phyloP scores from a whole-genome alignment of 2,888 invertebrate genomes.

The Myathropa florea region DNA sequence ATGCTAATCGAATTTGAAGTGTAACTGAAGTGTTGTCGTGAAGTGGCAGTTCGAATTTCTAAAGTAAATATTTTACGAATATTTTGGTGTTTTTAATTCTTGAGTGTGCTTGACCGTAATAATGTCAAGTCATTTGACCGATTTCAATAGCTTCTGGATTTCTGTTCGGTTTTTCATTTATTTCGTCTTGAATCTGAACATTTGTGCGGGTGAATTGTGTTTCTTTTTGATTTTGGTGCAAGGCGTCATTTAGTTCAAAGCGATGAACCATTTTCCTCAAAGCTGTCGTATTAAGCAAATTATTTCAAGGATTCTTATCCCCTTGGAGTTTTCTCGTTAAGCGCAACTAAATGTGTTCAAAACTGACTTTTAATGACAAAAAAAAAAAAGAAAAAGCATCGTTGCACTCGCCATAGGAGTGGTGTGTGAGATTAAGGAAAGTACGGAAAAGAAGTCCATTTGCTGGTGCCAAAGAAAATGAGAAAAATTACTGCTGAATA shows the following conservation, averaged over 20 bases:
- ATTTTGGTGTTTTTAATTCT: background rate
- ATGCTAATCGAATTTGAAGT: conserved; percentile 5
- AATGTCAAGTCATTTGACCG: background rate
- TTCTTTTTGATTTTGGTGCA: too few relatives aligned
- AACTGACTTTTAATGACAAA: background rate
- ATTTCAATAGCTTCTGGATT: background rate
- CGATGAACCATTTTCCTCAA: background rate
- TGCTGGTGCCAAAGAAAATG: conserved; percentile 22
- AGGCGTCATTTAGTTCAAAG: too few relatives aligned
- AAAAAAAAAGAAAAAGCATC: background rate
- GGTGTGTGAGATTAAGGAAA: background rate
- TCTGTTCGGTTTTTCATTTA: too few relatives aligned
- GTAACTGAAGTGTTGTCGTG: conserved; percentile 16
- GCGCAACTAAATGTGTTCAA: background rate
- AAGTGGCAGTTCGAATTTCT: background rate
- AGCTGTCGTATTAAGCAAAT: background rate
- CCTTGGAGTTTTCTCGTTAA: background rate
- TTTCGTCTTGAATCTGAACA: too few relatives aligned
- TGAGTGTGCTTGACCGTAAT: background rate
- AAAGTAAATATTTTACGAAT: background rate
- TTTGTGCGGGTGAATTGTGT: too few relatives aligned
- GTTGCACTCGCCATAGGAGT: background rate
- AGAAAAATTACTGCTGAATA: conserved; percentile 63
- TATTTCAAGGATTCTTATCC: background rate
- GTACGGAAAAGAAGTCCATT: conserved; percentile 18